Percentiles rank a stretch among this genome's conserved stretches.
Evolutionary conservation across 2,797 vertebrate genomes (phyloP).

Genomic region (Chelon auratus): DNA sequence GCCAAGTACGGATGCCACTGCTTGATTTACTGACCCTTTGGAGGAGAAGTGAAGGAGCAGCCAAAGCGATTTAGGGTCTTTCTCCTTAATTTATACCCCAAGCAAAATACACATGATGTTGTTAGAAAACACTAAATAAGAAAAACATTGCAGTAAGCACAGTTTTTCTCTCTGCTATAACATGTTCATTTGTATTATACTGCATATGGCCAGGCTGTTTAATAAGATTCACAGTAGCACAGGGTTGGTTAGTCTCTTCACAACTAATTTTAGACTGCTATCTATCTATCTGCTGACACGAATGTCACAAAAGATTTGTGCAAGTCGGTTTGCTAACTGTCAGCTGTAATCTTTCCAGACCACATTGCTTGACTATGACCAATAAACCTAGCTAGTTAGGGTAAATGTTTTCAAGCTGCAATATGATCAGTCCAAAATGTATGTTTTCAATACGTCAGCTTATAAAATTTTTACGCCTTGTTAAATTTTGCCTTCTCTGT

Average conservation of each 20-base stretch:
- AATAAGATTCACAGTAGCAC: slow-evolving; percentile 21
- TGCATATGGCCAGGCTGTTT: slow-evolving; percentile 7
- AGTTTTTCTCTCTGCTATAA: background rate
- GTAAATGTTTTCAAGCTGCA: slow-evolving; percentile 6
- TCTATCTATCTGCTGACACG: slow-evolving; percentile 5
- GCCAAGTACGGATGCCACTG: slow-evolving; percentile 13
- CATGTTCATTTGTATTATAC: slow-evolving; percentile 9
- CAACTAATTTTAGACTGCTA: background rate
- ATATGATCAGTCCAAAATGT: background rate
- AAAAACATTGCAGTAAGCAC: background rate
- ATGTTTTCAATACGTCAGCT: background rate
- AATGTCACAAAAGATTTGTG: slow-evolving; percentile 3
- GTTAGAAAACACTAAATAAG: background rate
- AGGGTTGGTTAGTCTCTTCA: background rate
- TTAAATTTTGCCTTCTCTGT: slow-evolving; percentile 8
- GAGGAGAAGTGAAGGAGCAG: slow-evolving; percentile 20
- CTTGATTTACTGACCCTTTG: slow-evolving; percentile 33
- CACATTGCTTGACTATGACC: background rate
- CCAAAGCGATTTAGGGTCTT: slow-evolving; percentile 19
- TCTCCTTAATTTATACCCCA: slow-evolving; percentile 17
- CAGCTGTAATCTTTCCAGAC: background rate
- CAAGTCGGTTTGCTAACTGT: slow-evolving; percentile 4
- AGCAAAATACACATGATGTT: slow-evolving; percentile 4
- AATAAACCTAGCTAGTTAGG: background rate
- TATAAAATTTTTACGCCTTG: background rate